phyloP scores from a whole-genome alignment of 1,140 invertebrate genomes.

The Eueides isabella region DNA sequence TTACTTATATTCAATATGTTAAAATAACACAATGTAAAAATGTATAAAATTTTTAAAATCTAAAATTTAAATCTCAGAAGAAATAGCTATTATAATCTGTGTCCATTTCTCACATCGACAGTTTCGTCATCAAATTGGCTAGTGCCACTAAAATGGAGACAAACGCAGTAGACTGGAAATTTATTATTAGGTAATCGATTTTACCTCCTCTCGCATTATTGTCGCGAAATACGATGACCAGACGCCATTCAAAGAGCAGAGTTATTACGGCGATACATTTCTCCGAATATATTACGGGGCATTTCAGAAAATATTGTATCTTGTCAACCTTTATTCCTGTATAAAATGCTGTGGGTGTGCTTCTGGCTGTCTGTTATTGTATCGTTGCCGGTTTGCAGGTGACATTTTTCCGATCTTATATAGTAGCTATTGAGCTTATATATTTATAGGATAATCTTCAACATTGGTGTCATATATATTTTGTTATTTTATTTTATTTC shows the following conservation, averaged over 20 bases:
- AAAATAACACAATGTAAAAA: not conserved
- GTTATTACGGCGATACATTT: constrained; percentile 42
- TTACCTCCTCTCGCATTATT: constrained; percentile 32
- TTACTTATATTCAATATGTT: not conserved
- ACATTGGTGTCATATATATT: too few relatives aligned
- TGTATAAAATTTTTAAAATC: not conserved
- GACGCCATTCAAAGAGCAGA: constrained; percentile 39
- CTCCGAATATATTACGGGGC: constrained; percentile 38
- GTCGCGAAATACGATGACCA: constrained; percentile 35
- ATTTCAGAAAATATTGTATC: constrained; percentile 30
- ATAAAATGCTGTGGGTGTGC: not conserved
- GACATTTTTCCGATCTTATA: constrained; percentile 16
- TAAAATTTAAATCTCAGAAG: not conserved
- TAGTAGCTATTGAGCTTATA: constrained; percentile 1
- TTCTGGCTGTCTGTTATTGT: constrained; percentile 8
- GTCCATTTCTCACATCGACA: not conserved
- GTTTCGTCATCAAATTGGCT: constrained; percentile 18
- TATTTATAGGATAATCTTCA: not conserved
- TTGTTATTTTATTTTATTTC: too few relatives aligned
- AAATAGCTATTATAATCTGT: not conserved
- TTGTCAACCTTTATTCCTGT: constrained; percentile 35
- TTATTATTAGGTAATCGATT: constrained; percentile 43
- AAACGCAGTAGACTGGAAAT: constrained; percentile 38
- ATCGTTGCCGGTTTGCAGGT: constrained; percentile 1
- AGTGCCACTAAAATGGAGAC: constrained; percentile 23